These are phyloP conservation scores for Phytoseiulus persimilis DNA, from an alignment of 2,888 invertebrate genomes.

Conservation along the genomic window DNA sequence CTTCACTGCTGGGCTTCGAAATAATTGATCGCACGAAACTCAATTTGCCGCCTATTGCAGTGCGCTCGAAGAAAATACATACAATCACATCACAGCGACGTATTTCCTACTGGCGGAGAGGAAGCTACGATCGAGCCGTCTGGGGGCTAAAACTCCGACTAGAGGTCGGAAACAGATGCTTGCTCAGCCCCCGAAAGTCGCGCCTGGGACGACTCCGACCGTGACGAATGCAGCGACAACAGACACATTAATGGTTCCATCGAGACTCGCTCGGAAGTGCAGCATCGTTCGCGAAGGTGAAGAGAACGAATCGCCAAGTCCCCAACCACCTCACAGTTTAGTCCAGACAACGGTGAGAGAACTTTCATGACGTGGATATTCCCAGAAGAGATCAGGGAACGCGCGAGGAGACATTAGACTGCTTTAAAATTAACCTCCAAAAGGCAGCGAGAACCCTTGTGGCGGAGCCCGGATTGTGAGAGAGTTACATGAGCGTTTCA, in stretches of 20 bases:
- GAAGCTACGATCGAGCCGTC: conserved; percentile 59
- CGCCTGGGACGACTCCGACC: conserved; percentile 1
- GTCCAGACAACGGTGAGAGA: background rate
- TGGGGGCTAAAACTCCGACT: conserved; percentile 15
- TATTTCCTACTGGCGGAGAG: conserved; percentile 92
- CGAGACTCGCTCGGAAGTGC: conserved; percentile 62
- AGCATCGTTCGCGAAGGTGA: conserved; percentile 88
- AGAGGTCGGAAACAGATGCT: conserved; percentile 32
- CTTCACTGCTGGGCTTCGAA: background rate
- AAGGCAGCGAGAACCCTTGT: too few relatives aligned
- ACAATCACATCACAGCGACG: conserved; percentile 96
- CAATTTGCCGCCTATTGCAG: conserved; percentile 53
- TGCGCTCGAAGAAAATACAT: conserved; percentile 85
- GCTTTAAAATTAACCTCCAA: too few relatives aligned
- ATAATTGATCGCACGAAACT: conserved; percentile 39
- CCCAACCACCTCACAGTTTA: background rate
- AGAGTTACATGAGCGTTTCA: too few relatives aligned
- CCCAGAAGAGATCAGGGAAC: background rate
- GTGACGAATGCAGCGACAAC: conserved; percentile 41
- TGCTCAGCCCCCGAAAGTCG: conserved; percentile 28
- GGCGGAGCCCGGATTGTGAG: too few relatives aligned
- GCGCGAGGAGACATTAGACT: too few relatives aligned
- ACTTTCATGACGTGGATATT: background rate
- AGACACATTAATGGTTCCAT: conserved; percentile 8
- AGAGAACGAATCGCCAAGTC: conserved; percentile 59